Conservation (phyloP, 2,888 invertebrate genomes). For the Chrysomela aeneicollis region DNA sequence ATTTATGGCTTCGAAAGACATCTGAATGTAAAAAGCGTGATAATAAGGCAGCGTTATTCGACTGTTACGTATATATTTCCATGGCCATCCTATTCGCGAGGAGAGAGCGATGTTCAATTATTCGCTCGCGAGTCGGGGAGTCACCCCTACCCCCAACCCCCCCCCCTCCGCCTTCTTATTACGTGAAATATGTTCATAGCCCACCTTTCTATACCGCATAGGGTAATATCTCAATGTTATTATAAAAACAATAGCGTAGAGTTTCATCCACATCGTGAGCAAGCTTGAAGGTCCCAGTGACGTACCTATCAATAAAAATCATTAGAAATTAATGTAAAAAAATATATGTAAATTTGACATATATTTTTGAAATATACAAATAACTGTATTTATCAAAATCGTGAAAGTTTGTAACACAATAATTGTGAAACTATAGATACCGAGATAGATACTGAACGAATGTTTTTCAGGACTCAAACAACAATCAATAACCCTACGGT, state of each 20-base stretch:
- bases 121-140: conserved; percentile 40
- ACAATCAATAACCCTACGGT: too few species aligned
- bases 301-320: too few species aligned
- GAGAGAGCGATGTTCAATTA: conserved; percentile 54
- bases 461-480: too few species aligned
- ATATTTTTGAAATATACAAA: too few species aligned
- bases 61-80: conserved; percentile 47
- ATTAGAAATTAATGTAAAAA: neutral
- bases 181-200: conserved; percentile 60
- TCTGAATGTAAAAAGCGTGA: conserved; percentile 42
- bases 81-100: conserved; percentile 52
- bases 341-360: neutral
- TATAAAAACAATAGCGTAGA: conserved; percentile 58
- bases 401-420: too few species aligned
- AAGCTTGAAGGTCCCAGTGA: conserved; percentile 46
- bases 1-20: conserved; percentile 42
- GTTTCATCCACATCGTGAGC: conserved; percentile 42
- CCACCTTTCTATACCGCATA: conserved; percentile 60
- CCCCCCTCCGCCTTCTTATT: conserved; percentile 53
- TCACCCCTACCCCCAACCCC: conserved; percentile 51
- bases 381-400: too few species aligned
- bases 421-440: too few species aligned
- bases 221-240: conserved; percentile 61
- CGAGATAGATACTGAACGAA: too few species aligned
- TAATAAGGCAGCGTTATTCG: conserved; percentile 48